Conservation (phyloP, 2,797 vertebrate species). For the Sebastes matsubarae region DNA sequence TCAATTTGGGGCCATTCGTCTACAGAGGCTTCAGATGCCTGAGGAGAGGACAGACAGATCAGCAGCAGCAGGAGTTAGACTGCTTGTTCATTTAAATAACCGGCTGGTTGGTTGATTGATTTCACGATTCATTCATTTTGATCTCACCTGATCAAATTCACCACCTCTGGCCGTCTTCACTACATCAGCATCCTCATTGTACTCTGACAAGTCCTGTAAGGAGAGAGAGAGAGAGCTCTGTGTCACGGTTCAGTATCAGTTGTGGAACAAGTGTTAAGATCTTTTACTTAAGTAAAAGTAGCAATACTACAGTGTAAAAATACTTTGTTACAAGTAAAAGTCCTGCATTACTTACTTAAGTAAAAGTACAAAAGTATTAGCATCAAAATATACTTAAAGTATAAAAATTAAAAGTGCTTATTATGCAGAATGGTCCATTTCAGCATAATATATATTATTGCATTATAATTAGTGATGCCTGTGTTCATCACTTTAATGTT, state of each 20-base stretch:
- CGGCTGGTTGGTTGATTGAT: neutral
- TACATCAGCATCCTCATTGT: conserved; percentile 32
- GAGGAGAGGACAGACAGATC: neutral
- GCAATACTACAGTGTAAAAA: too few relatives aligned
- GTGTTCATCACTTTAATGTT: too few relatives aligned
- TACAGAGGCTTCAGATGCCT: conserved; percentile 53
- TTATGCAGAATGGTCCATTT: too few relatives aligned
- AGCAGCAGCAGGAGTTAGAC: neutral
- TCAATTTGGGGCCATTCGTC: conserved; percentile 50
- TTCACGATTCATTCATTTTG: neutral
- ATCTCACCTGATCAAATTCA: conserved; percentile 69
- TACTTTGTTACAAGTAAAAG: too few relatives aligned
- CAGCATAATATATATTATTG: too few relatives aligned
- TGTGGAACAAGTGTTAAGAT: too few relatives aligned
- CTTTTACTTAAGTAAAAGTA: too few relatives aligned
- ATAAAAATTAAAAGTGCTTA: too few relatives aligned
- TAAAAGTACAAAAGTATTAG: too few relatives aligned
- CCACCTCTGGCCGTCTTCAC: neutral
- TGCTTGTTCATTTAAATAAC: neutral
- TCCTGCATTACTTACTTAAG: too few relatives aligned
- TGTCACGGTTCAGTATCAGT: neutral
- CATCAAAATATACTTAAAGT: too few relatives aligned
- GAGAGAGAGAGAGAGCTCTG: neutral
- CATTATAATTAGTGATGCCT: too few relatives aligned
- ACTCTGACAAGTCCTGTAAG: conserved; percentile 44